These are phyloP conservation scores for Syngnathus scovelli DNA, from an alignment of 2,113 vertebrate genomes.

Conservation along the genomic window DNA sequence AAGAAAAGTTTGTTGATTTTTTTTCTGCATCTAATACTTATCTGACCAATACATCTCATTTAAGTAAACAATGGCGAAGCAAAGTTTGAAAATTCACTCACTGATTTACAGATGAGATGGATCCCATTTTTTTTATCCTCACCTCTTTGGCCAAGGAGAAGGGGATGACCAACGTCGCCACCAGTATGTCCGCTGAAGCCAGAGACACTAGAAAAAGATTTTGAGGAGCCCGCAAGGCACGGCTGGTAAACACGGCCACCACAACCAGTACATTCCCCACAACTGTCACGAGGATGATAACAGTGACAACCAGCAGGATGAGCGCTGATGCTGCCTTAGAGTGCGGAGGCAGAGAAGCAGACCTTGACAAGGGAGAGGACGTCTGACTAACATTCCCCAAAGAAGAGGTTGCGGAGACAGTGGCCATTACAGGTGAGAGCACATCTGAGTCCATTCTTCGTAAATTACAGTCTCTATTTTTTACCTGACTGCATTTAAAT, in stretches of 20 bases:
- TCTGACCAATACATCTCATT: background rate
- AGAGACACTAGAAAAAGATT: conserved; percentile 91
- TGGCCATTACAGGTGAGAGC: conserved; percentile 16
- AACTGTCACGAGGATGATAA: conserved; percentile 73
- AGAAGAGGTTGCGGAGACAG: conserved; percentile 46
- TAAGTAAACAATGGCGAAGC: background rate
- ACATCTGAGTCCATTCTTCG: conserved; percentile 48
- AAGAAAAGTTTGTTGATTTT: background rate
- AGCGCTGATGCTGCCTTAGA: conserved; percentile 69
- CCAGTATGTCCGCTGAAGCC: conserved; percentile 86
- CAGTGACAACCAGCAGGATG: conserved; percentile 75
- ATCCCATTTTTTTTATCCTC: conserved; percentile 41
- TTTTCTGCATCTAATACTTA: background rate
- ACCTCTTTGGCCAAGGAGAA: conserved; percentile 90
- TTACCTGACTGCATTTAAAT: conserved; percentile 2
- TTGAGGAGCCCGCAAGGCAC: conserved; percentile 82
- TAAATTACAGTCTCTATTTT: conserved; percentile 4
- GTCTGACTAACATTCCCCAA: conserved; percentile 33
- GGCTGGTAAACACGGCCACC: conserved; percentile 81
- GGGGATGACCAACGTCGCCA: conserved; percentile 86
- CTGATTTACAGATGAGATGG: background rate
- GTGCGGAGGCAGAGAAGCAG: conserved; percentile 64
- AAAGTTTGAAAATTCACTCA: background rate
- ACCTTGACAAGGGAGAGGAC: conserved; percentile 19
- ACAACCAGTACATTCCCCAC: conserved; percentile 79